Conservation (phyloP, 2,113 vertebrate species). For the Alosa alosa region DNA sequence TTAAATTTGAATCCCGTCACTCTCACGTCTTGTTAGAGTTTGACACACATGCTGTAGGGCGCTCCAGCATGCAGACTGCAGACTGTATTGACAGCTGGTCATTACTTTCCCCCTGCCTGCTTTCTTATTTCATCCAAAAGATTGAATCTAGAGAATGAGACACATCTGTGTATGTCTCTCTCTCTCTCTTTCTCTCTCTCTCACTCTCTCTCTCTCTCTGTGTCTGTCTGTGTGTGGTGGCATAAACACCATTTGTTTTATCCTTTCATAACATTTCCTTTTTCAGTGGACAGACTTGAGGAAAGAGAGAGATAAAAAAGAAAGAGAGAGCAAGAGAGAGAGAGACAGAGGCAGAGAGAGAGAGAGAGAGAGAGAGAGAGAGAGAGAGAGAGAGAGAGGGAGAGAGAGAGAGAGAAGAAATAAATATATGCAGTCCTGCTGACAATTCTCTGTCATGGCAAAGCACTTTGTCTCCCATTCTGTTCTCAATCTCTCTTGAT, state of each 20-base stretch:
- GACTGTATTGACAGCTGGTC: neutral
- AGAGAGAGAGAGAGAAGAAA: too few relatives aligned
- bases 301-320: neutral
- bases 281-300: neutral
- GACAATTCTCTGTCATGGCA: too few relatives aligned
- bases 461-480: too few relatives aligned
- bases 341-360: too few relatives aligned
- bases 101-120: neutral
- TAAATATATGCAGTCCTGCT: too few relatives aligned
- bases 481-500: too few relatives aligned
- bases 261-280: neutral
- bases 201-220: too few relatives aligned
- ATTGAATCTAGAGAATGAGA: neutral
- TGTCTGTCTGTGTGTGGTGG: too few relatives aligned
- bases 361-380: too few relatives aligned
- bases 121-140: neutral
- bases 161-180: conserved; percentile 36
- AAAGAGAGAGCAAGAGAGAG: too few relatives aligned
- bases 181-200: neutral
- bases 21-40: neutral
- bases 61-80: neutral
- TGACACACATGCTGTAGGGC: neutral
- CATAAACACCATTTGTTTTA: neutral
- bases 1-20: neutral
- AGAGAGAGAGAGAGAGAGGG: too few relatives aligned